These are phyloP conservation scores for Propithecus deckenii DNA, from an alignment of 2,797 vertebrate genomes.

Conservation along the genomic window DNA sequence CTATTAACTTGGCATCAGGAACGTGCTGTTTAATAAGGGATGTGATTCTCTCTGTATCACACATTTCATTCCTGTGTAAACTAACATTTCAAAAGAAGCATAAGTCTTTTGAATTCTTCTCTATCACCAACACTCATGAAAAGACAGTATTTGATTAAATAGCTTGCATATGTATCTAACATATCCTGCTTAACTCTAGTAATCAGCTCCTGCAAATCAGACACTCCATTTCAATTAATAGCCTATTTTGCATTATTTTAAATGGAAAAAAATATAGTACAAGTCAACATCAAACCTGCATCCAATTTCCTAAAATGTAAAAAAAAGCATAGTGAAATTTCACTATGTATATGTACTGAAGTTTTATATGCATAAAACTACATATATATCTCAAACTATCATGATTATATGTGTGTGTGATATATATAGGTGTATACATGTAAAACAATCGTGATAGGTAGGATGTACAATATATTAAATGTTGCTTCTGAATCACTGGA, in stretches of 20 bases:
- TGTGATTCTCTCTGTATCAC: constrained; percentile 83
- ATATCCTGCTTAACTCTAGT: background rate
- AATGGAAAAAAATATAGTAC: background rate
- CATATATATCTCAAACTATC: background rate
- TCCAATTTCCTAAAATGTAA: background rate
- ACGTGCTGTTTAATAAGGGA: constrained; percentile 87
- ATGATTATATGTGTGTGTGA: background rate
- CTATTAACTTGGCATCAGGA: constrained; percentile 86
- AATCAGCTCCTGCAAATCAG: background rate
- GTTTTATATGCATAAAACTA: too few relatives aligned
- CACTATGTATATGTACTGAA: too few relatives aligned
- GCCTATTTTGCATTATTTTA: background rate
- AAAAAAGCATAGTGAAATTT: background rate
- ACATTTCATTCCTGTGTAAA: constrained; percentile 88
- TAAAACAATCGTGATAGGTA: background rate
- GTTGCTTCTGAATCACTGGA: background rate
- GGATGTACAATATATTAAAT: background rate
- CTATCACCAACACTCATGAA: background rate
- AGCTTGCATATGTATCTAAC: background rate
- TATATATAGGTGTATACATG: background rate
- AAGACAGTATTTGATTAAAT: background rate
- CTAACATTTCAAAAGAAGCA: constrained; percentile 77
- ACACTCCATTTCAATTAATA: background rate
- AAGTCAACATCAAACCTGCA: background rate
- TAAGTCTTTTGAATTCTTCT: background rate